Conservation (phyloP, 2,797 vertebrate species). For the Anguilla marmorata region DNA sequence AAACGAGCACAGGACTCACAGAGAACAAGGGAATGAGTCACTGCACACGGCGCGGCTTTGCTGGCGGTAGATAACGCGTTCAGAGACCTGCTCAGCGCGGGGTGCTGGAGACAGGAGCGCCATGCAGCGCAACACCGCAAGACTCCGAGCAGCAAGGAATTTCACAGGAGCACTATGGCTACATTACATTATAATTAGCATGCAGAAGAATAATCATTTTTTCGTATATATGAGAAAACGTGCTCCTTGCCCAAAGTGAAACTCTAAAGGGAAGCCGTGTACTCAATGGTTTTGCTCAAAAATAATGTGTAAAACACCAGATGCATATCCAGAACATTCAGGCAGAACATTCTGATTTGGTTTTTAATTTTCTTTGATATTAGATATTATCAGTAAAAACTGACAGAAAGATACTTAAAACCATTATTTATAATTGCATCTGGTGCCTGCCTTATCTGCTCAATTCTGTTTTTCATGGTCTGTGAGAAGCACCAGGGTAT, state of each 20-base stretch:
- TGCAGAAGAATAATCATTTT: neutral
- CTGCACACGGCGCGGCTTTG: neutral
- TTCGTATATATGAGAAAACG: neutral
- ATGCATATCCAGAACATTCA: neutral
- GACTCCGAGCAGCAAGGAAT: neutral
- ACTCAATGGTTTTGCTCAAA: neutral
- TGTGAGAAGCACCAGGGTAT: constrained; percentile 5
- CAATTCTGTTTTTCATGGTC: neutral
- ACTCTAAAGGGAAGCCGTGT: neutral
- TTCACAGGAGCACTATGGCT: neutral
- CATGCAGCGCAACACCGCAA: neutral
- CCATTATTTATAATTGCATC: constrained; percentile 23
- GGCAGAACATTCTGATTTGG: neutral
- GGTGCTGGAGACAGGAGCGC: neutral
- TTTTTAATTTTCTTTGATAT: neutral
- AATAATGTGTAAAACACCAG: neutral
- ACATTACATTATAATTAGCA: neutral
- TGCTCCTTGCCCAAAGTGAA: neutral
- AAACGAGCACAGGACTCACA: constrained; percentile 10
- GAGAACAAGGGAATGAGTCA: neutral
- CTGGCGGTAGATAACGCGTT: neutral
- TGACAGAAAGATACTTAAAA: constrained; percentile 15
- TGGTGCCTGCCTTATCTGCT: constrained; percentile 9
- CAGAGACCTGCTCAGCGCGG: neutral
- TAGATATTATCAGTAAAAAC: neutral